Evolutionary conservation across 2,113 vertebrate genomes (phyloP).

Genomic region (Vicugna pacos): DNA sequence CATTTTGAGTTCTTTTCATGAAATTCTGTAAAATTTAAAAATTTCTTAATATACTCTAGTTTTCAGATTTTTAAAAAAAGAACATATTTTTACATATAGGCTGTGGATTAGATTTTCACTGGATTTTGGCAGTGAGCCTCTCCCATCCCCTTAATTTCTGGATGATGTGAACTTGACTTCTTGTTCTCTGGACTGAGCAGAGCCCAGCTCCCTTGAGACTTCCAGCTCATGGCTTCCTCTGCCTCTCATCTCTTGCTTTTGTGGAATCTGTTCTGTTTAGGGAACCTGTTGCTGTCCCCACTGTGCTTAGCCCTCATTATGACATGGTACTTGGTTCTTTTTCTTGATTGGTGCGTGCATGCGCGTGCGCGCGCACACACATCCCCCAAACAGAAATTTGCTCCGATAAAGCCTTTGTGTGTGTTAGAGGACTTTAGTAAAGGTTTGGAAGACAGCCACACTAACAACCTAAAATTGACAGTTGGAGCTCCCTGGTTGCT

Average conservation of each 20-base stretch:
- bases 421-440: not conserved
- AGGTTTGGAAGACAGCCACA: not conserved
- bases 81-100: not conserved
- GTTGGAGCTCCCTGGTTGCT: fast-evolving
- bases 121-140: not conserved
- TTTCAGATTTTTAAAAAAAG: not conserved
- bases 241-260: not conserved
- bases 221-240: fast-evolving
- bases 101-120: not conserved
- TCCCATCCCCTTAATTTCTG: not conserved
- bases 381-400: not conserved
- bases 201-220: not conserved
- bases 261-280: not conserved
- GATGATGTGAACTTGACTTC: not conserved
- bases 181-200: not conserved
- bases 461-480: not conserved
- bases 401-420: not conserved
- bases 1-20: not conserved
- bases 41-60: not conserved
- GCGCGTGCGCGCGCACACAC: fast-evolving
- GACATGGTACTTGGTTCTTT: not conserved
- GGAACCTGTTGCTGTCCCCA: not conserved
- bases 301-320: not conserved
- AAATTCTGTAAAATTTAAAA: not conserved
- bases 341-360: not conserved